Percentiles rank a stretch among this genome's conserved stretches.
Conservation (phyloP, 2,797 vertebrate genomes). For the Macrochelys suwanniensis region DNA sequence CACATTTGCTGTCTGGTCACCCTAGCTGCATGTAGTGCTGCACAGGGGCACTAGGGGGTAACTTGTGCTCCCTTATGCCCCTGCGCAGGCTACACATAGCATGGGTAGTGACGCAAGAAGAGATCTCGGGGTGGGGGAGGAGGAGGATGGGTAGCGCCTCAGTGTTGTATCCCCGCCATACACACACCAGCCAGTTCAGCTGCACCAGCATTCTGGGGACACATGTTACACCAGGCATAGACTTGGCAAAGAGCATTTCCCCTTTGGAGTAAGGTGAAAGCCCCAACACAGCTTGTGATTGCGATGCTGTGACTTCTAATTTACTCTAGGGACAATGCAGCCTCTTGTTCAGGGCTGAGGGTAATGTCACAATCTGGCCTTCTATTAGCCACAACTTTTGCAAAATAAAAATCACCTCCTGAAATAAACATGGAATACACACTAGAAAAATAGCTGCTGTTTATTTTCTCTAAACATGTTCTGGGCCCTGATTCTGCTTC, state of each 20-base stretch:
- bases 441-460: conserved; percentile 53
- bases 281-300: conserved; percentile 44
- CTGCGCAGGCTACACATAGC: fast-evolving
- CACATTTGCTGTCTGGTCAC: too few relatives aligned
- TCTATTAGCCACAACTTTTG: conserved; percentile 51
- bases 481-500: conserved; percentile 24
- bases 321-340: conserved; percentile 60
- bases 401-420: conserved; percentile 60
- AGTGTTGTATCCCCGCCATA: fast-evolving
- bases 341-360: conserved; percentile 61
- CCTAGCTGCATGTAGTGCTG: neutral
- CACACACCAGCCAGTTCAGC: neutral
- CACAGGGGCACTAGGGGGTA: neutral
- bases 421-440: conserved; percentile 69
- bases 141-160: neutral
- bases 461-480: conserved; percentile 43
- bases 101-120: neutral
- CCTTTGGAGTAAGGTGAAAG: conserved; percentile 11
- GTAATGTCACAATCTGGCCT: conserved; percentile 39
- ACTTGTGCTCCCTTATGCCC: neutral
- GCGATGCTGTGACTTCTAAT: conserved; percentile 32
- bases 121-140: too few relatives aligned
- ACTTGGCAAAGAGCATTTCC: neutral
- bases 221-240: fast-evolving
- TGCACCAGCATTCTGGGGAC: neutral